Conservation (phyloP, 2,113 vertebrate species). For the Sarotherodon lohbergeri region DNA sequence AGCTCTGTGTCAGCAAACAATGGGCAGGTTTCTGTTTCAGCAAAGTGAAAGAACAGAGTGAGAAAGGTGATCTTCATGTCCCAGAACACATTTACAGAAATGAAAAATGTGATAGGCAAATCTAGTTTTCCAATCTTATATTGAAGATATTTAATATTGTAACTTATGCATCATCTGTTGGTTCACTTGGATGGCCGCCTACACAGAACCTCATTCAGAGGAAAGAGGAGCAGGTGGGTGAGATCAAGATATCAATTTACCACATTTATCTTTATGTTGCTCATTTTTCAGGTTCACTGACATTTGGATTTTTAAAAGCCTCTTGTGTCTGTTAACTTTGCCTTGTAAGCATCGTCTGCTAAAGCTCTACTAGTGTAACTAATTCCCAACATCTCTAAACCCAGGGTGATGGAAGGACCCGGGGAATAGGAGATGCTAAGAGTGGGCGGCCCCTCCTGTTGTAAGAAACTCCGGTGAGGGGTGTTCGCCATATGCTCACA, state of each 20-base stretch:
- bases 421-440: slow-evolving; percentile 72
- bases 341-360: slow-evolving; percentile 7
- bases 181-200: neutral
- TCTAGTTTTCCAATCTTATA: neutral
- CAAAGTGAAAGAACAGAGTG: slow-evolving; percentile 44
- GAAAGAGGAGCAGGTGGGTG: neutral
- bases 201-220: neutral
- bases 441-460: slow-evolving; percentile 77
- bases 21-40: slow-evolving; percentile 78
- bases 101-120: slow-evolving; percentile 2
- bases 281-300: slow-evolving; percentile 15
- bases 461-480: slow-evolving; percentile 83
- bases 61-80: slow-evolving; percentile 72
- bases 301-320: slow-evolving; percentile 4
- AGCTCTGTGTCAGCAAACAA: slow-evolving; percentile 76
- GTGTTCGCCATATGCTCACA: slow-evolving; percentile 92
- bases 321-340: slow-evolving; percentile 16
- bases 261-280: slow-evolving; percentile 7
- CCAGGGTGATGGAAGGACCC: slow-evolving; percentile 76
- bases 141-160: slow-evolving; percentile 7
- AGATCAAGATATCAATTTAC: slow-evolving; percentile 19
- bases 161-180: neutral
- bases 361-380: slow-evolving; percentile 73
- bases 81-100: neutral
- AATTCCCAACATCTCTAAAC: slow-evolving; percentile 79